Conservation (phyloP, 2,888 invertebrate genomes). For the Andricus quercusramuli region DNA sequence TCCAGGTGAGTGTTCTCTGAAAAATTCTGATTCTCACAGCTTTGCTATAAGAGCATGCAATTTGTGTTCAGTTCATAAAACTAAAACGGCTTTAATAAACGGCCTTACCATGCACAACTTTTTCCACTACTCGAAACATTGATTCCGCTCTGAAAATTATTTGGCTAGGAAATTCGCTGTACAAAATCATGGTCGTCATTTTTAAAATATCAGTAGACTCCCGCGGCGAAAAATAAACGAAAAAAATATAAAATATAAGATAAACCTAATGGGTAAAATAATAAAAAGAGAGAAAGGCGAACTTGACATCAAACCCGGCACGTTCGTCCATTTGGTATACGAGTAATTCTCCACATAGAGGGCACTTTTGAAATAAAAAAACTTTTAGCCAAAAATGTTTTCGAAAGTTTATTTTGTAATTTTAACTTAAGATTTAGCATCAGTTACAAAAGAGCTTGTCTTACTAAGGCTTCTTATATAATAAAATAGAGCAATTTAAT, state of each 20-base stretch:
- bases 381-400: too few relatives aligned
- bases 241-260: not conserved
- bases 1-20: too few relatives aligned
- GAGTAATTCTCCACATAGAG: too few relatives aligned
- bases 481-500: too few relatives aligned
- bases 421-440: too few relatives aligned
- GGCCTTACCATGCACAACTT: not conserved
- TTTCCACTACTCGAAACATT: not conserved
- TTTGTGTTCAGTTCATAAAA: not conserved
- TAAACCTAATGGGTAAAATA: not conserved
- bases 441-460: too few relatives aligned
- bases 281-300: slow-evolving; percentile 3
- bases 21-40: too few relatives aligned
- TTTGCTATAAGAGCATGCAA: too few relatives aligned
- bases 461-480: too few relatives aligned
- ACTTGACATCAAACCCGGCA: slow-evolving; percentile 10
- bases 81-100: not conserved
- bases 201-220: slow-evolving; percentile 15
- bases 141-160: too few relatives aligned
- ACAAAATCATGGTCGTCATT: not conserved
- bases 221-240: not conserved
- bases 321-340: slow-evolving; percentile 9
- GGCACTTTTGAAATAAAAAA: too few relatives aligned
- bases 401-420: too few relatives aligned
- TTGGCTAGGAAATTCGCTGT: not conserved